Evolutionary conservation across 1,140 invertebrate species (phyloP).

Genomic region (Penaeus chinensis): DNA sequence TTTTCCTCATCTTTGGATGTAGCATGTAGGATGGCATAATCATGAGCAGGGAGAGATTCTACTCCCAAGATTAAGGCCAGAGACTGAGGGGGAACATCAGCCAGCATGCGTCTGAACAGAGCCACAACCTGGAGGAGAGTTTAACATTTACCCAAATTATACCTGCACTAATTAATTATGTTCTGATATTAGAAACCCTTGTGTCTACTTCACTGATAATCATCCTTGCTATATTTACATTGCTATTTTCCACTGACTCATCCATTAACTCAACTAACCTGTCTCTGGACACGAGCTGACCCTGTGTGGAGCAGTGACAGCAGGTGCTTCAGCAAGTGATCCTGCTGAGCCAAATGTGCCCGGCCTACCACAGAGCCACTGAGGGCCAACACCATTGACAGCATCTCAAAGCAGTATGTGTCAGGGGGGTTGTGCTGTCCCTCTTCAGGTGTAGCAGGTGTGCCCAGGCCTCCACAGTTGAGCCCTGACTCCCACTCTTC

Average conservation of each 20-base stretch:
- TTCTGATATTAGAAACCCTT: too few species aligned
- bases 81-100: conserved; percentile 67
- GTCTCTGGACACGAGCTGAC: conserved; percentile 92
- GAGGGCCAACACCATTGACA: conserved; percentile 93
- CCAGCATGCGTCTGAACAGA: conserved; percentile 81
- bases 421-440: conserved; percentile 74
- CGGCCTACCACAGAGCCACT: conserved; percentile 92
- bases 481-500: conserved; percentile 61
- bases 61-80: conserved; percentile 76
- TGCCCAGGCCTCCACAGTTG: conserved; percentile 61
- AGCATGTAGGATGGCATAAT: conserved; percentile 79
- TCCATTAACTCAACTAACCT: conserved; percentile 68
- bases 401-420: conserved; percentile 97
- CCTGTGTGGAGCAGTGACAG: conserved; percentile 91
- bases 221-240: too few species aligned
- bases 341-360: conserved; percentile 89
- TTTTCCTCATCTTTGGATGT: conserved; percentile 69
- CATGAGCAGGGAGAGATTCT: conserved; percentile 78
- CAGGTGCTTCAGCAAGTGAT: conserved; percentile 84
- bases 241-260: too few species aligned
- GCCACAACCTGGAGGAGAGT: conserved; percentile 75
- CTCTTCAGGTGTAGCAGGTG: conserved; percentile 64
- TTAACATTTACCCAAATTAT: conserved; percentile 14
- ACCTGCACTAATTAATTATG: conserved; percentile 7
- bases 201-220: too few species aligned